Conservation (phyloP, 1,140 invertebrate genomes). For the Leptoteleia sp. region DNA sequence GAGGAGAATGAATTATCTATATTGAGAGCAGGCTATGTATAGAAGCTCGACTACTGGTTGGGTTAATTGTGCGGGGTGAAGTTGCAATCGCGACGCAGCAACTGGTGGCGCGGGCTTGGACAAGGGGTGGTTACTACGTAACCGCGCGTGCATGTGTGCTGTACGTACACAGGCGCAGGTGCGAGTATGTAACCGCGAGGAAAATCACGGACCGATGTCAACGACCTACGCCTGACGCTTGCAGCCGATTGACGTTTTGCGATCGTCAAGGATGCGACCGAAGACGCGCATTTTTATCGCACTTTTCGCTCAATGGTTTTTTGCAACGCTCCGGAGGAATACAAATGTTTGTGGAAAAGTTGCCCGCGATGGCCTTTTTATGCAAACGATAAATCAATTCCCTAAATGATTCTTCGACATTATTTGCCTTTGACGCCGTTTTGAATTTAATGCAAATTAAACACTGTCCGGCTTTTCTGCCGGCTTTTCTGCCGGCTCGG, state of each 20-base stretch:
- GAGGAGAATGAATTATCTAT: constrained; percentile 56
- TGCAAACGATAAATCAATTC: not conserved
- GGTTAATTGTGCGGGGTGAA: constrained; percentile 75
- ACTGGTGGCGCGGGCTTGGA: constrained; percentile 67
- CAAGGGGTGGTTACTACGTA: constrained; percentile 66
- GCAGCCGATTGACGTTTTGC: constrained; percentile 54
- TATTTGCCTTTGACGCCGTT: not conserved
- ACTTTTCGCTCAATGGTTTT: constrained; percentile 29
- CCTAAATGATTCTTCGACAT: not conserved
- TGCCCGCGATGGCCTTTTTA: not conserved
- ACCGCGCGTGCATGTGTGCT: constrained; percentile 50
- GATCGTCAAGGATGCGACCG: constrained; percentile 50
- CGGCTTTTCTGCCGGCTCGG: too few relatives aligned
- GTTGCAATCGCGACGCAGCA: constrained; percentile 74
- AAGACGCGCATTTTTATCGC: constrained; percentile 56
- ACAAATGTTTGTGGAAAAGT: constrained; percentile 28
- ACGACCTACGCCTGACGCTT: constrained; percentile 70
- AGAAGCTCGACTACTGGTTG: constrained; percentile 72
- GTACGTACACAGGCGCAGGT: constrained; percentile 70
- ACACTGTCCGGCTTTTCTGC: too few relatives aligned
- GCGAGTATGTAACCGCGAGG: constrained; percentile 72
- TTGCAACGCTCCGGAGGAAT: constrained; percentile 2
- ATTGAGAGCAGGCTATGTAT: constrained; percentile 71
- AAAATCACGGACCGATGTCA: constrained; percentile 80
- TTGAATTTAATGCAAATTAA: too few relatives aligned